Evolutionary conservation across 2,113 vertebrate genomes (phyloP).

Genomic region (Zosterops pallidus): DNA sequence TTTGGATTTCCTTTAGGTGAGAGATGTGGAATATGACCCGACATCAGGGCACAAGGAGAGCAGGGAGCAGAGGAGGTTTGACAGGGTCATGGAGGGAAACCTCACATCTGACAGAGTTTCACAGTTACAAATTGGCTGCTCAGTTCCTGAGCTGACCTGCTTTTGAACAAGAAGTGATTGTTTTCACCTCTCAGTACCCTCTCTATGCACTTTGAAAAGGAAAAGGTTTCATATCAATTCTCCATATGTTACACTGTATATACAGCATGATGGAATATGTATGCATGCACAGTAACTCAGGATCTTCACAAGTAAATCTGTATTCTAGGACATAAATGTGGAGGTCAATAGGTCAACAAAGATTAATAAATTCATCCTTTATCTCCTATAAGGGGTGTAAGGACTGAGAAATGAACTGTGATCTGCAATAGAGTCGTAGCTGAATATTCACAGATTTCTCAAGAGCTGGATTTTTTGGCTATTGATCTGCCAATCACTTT

Average conservation of each 20-base stretch:
- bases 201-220: not conserved
- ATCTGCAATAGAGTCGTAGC: not conserved
- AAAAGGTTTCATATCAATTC: not conserved
- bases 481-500: constrained; percentile 26
- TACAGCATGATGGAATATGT: not conserved
- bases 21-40: not conserved
- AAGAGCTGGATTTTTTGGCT: not conserved
- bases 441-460: not conserved
- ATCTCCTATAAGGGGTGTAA: not conserved
- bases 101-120: not conserved
- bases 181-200: not conserved
- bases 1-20: not conserved
- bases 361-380: not conserved
- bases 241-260: not conserved
- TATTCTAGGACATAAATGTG: not conserved
- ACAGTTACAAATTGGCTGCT: not conserved
- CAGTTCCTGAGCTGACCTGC: not conserved
- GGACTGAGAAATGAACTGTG: not conserved
- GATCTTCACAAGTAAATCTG: not conserved
- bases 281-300: not conserved
- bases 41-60: not conserved
- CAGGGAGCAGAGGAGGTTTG: not conserved
- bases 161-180: not conserved
- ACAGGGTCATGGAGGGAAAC: not conserved
- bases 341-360: not conserved